phyloP scores from a whole-genome alignment of 2,888 invertebrate genomes.

The Lottia gigantea region DNA sequence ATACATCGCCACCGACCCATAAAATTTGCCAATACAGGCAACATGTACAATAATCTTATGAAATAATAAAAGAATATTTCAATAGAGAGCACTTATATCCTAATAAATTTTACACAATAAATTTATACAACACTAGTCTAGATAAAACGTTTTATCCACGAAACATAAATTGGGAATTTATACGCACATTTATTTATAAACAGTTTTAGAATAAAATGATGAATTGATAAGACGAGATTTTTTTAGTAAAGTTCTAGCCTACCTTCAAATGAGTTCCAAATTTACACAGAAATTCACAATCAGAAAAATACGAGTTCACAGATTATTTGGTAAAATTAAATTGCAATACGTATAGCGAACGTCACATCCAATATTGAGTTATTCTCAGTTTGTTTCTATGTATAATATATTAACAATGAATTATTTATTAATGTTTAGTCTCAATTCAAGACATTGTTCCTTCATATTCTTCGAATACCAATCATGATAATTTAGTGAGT shows the following conservation, averaged over 20 bases:
- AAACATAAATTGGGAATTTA: neutral
- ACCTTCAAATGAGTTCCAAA: conserved; percentile 10
- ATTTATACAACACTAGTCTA: conserved; percentile 1
- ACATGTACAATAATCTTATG: conserved; percentile 5
- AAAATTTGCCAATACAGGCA: conserved; percentile 4
- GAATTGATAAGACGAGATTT: too few relatives aligned
- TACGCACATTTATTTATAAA: conserved; percentile 7
- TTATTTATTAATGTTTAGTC: too few relatives aligned
- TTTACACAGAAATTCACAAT: conserved; percentile 9
- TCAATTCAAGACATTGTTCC: too few relatives aligned
- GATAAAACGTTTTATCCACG: neutral
- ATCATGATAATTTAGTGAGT: too few relatives aligned
- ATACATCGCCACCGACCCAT: neutral
- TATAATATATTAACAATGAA: too few relatives aligned
- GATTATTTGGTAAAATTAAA: neutral
- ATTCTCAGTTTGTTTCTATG: too few relatives aligned
- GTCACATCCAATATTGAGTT: too few relatives aligned
- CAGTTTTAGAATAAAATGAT: too few relatives aligned
- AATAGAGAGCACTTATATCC: conserved; percentile 3
- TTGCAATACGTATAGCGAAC: too few relatives aligned
- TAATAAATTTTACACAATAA: conserved; percentile 4
- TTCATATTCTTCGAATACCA: too few relatives aligned
- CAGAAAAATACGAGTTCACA: neutral
- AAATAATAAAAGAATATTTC: neutral
- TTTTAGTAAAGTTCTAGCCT: conserved; percentile 7